phyloP scores from a whole-genome alignment of 2,797 vertebrate genomes.

The Orestias chungarensis region DNA sequence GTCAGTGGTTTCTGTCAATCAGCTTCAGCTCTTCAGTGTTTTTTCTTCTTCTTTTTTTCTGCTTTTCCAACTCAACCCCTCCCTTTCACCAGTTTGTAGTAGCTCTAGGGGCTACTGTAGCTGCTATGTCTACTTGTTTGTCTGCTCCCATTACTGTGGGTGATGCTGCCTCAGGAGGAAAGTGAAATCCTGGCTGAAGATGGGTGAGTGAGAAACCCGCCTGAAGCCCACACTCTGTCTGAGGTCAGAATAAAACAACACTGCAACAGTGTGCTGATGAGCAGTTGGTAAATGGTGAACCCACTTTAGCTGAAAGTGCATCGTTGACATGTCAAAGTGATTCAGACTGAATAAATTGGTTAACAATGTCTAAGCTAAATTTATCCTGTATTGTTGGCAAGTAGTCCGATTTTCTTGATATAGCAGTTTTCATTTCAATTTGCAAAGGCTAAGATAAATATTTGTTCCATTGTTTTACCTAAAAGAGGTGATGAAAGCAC shows the following conservation, averaged over 20 bases:
- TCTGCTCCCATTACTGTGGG: constrained; percentile 68
- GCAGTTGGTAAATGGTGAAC: constrained; percentile 44
- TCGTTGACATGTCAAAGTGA: constrained; percentile 30
- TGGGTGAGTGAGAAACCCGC: constrained; percentile 57
- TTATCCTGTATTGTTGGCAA: constrained; percentile 32
- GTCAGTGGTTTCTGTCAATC: constrained; percentile 74
- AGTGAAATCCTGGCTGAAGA: constrained; percentile 58
- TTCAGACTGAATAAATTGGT: constrained; percentile 36
- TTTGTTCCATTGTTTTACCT: not conserved
- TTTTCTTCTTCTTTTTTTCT: not conserved
- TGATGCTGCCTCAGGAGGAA: constrained; percentile 63
- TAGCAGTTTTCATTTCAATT: not conserved
- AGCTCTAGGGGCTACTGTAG: constrained; percentile 57
- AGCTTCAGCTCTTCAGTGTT: constrained; percentile 45
- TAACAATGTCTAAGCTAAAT: constrained; percentile 44
- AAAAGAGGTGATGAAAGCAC: not conserved
- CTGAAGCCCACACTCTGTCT: constrained; percentile 50
- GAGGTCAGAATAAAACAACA: constrained; percentile 48
- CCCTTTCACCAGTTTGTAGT: constrained; percentile 26
- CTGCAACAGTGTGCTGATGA: constrained; percentile 35
- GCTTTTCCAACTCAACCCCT: not conserved
- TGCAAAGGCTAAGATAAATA: not conserved
- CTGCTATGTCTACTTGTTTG: constrained; percentile 70
- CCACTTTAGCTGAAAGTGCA: constrained; percentile 28
- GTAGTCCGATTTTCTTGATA: not conserved